phyloP scores from a whole-genome alignment of 2,888 invertebrate genomes.

The Synanthedon formicaeformis region DNA sequence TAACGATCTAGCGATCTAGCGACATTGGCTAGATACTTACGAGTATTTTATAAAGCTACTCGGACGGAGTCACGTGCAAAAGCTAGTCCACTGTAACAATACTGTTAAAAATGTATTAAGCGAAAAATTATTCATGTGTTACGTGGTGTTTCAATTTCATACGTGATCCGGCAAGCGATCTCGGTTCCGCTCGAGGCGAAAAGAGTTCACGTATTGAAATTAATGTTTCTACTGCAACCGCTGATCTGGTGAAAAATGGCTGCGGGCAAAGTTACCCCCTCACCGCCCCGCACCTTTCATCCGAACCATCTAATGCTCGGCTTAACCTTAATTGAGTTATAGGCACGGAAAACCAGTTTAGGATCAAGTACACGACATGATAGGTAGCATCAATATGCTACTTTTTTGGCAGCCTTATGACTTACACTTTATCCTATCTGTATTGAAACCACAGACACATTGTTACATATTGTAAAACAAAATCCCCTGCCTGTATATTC shows the following conservation, averaged over 20 bases:
- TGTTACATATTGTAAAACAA: no score
- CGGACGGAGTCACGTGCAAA: no score
- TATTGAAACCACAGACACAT: no score
- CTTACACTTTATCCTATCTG: no score
- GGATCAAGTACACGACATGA: neutral
- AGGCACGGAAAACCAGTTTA: conserved; percentile 15
- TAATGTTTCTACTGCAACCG: conserved; percentile 13
- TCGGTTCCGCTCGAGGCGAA: neutral
- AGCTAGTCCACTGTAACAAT: neutral
- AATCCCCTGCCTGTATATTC: no score
- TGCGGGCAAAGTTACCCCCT: conserved; percentile 8
- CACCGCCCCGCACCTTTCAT: conserved; percentile 1
- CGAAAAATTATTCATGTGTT: neutral
- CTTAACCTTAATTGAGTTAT: conserved; percentile 28
- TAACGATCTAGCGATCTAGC: no score
- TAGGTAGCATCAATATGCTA: neutral
- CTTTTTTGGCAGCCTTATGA: no score
- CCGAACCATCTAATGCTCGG: conserved; percentile 4
- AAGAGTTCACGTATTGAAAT: conserved; percentile 11
- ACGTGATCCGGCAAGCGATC: neutral
- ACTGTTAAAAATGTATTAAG: neutral
- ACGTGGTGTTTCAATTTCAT: neutral
- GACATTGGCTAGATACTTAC: no score
- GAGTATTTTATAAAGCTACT: no score
- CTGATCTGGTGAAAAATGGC: conserved; percentile 19